Percentiles rank a stretch among this genome's conserved stretches.
These are phyloP conservation scores for Aplysina aerophoba DNA, from an alignment of 37 sponge, comb jelly and placozoan species.

Conservation along the genomic window DNA sequence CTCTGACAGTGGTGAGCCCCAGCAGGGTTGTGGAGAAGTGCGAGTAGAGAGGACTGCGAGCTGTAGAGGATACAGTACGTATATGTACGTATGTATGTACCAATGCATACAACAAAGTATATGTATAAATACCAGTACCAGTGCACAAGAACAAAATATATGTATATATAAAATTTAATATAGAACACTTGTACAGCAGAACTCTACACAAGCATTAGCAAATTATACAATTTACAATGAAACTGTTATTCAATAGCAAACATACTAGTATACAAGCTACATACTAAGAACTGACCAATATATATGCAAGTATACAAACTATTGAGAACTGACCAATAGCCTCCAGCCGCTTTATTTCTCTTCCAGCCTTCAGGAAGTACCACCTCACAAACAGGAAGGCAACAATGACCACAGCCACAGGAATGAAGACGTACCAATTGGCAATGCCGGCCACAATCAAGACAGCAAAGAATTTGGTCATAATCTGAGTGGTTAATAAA, in stretches of 20 bases:
- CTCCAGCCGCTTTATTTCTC: constrained; percentile 78
- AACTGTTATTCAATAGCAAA: too few species aligned
- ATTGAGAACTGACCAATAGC: constrained; percentile 68
- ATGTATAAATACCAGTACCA: too few species aligned
- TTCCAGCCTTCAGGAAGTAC: constrained; percentile 70
- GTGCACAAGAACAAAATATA: too few species aligned
- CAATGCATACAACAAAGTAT: not conserved
- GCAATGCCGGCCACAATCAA: constrained; percentile 52
- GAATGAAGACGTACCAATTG: constrained; percentile 59
- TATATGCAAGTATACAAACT: too few species aligned
- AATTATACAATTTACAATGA: too few species aligned
- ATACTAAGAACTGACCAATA: constrained; percentile 50
- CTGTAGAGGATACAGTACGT: not conserved
- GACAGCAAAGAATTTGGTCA: constrained; percentile 51
- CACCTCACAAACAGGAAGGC: constrained; percentile 48
- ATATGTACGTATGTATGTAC: not conserved
- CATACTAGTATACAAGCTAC: too few species aligned
- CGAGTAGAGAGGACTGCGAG: constrained; percentile 41
- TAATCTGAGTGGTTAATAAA: constrained; percentile 17
- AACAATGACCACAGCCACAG: constrained; percentile 36
- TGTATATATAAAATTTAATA: too few species aligned
- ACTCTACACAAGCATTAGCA: too few species aligned
- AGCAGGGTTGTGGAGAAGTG: constrained; percentile 38
- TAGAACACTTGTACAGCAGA: too few species aligned
- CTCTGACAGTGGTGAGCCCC: constrained; percentile 44